Evolutionary conservation across 2,888 invertebrate genomes (phyloP).

Genomic region (Melanophora roralis): DNA sequence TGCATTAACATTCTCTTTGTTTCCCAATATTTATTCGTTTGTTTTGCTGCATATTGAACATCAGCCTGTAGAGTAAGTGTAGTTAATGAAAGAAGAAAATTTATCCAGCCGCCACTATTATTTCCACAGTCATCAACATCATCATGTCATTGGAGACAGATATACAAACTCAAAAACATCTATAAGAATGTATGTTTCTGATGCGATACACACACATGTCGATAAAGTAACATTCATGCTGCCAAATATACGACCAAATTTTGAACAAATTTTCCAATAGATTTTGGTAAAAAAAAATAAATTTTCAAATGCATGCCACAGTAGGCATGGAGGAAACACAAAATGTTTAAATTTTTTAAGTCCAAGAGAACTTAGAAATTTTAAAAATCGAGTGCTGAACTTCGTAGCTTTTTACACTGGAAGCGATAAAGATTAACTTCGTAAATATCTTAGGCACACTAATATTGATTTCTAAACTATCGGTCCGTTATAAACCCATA

Average conservation of each 20-base stretch:
- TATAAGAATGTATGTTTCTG: not conserved
- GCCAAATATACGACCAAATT: slow-evolving; percentile 54
- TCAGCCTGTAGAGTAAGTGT: not conserved
- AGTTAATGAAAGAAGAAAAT: slow-evolving; percentile 1
- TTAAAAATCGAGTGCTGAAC: too few relatives aligned
- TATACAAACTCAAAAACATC: slow-evolving; percentile 40
- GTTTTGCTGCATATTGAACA: not conserved
- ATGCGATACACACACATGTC: not conserved
- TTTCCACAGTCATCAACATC: slow-evolving; percentile 61
- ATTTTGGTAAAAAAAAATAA: slow-evolving; percentile 6
- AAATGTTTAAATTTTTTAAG: too few relatives aligned
- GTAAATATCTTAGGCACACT: too few relatives aligned
- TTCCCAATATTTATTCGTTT: slow-evolving; percentile 2
- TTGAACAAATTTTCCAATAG: slow-evolving; percentile 57
- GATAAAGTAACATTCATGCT: slow-evolving; percentile 10
- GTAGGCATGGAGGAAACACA: not conserved
- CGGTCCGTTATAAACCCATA: too few relatives aligned
- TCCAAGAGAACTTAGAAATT: too few relatives aligned
- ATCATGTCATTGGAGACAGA: slow-evolving; percentile 56
- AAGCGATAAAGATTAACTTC: too few relatives aligned
- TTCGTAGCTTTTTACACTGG: too few relatives aligned
- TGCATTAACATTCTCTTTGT: not conserved
- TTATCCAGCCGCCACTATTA: slow-evolving; percentile 53
- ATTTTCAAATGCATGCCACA: slow-evolving; percentile 13
- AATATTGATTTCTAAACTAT: too few relatives aligned